Conservation (phyloP, 37 sponge, comb jelly and placozoan genomes). For the Ianthella basta region DNA sequence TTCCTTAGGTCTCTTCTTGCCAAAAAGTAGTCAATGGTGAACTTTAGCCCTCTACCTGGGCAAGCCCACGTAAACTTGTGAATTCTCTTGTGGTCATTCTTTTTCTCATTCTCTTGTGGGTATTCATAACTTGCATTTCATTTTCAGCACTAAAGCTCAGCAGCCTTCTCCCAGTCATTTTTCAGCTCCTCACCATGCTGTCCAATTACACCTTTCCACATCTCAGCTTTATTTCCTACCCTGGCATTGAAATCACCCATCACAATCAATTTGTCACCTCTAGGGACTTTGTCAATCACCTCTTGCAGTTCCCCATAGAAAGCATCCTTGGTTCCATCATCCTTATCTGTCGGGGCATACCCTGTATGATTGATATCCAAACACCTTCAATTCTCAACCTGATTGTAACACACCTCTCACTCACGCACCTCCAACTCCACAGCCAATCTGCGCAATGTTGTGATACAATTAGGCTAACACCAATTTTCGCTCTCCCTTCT, state of each 20-base stretch:
- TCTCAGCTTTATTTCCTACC: not conserved
- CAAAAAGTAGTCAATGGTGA: constrained; percentile 11
- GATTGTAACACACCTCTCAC: not conserved
- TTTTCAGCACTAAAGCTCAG: constrained; percentile 15
- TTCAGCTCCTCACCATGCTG: constrained; percentile 1
- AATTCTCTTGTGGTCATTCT: constrained; percentile 1
- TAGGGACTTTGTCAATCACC: constrained; percentile 2
- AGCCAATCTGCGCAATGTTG: not conserved
- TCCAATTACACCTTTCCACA: constrained; percentile 7
- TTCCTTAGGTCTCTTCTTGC: not conserved
- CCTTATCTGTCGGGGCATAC: constrained; percentile 1
- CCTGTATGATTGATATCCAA: constrained; percentile 18
- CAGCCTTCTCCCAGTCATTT: constrained; percentile 17
- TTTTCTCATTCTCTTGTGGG: too few relatives aligned
- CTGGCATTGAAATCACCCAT: constrained; percentile 13
- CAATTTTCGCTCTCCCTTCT: not conserved
- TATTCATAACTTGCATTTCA: not conserved
- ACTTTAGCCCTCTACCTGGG: constrained; percentile 1
- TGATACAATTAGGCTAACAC: not conserved
- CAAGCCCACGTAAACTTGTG: not conserved
- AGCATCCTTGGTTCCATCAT: not conserved
- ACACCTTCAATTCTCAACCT: not conserved
- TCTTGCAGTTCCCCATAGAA: constrained; percentile 12
- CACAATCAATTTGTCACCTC: constrained; percentile 21
- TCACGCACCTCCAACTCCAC: not conserved